Base-by-base conservation (phyloP, 2,888 invertebrate genomes). In the Carabus problematicus region DNA sequence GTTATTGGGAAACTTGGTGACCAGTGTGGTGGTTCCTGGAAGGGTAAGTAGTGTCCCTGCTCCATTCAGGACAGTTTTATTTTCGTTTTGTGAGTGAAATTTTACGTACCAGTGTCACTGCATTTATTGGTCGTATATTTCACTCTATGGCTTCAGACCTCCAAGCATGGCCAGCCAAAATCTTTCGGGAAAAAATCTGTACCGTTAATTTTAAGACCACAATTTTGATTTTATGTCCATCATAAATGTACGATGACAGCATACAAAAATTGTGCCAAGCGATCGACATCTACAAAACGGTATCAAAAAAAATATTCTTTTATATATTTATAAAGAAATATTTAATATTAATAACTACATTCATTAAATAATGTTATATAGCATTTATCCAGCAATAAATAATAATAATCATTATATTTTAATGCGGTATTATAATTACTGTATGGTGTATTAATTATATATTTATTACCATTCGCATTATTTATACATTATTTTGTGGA, bases 61-160 rank as follows among this genome's bases (percentile, higher is more conserved):
- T 49, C 49, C 9, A 12, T 14, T 49, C 18, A 7, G 52, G 3
- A 9, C 12, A 52, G 52, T 66, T 66, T 66, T 66, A 59, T 59
- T 66, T 58, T 64, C 56, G 45, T 58, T 14, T 56, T 29, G 64
- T 56, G 19, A 56, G 64, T 59, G 59, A 49, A 64, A 49, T 58
- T 42, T 64, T 56, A 45, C 64, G 43, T 64, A 64, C 55, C 40
- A 16, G 64, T 40, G 45, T 56, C 58, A 66, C 49, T n/a, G 43
- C 16, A 59, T 66, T 66, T 66, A 66, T 66, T 66, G 66, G 40
- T 49, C 66, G 59, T 66, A 66, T 66, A 66, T 66, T 59, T 66
- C 59, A 47, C 12, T 42, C 47, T n/a, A 47, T 52, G 7, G 14
- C 9, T 4, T 11, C 14, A 41, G 66, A 66, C 66, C 66, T 66